Conservation (phyloP, 2,113 vertebrate species). For the Todiramphus chloris region DNA sequence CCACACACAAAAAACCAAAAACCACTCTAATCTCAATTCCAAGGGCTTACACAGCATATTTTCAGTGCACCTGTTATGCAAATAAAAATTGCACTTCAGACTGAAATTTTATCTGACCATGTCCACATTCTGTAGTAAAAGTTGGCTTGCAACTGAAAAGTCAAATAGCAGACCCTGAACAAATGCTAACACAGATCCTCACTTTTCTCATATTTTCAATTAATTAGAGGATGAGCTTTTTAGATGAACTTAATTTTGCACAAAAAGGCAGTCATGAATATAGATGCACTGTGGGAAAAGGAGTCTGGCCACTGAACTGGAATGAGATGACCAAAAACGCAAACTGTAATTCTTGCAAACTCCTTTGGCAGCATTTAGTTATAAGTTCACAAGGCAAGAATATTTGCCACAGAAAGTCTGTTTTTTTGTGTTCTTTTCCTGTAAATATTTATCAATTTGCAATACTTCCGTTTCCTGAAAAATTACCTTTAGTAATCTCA, state of each 20-base stretch:
- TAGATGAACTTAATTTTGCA: neutral
- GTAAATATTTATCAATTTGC: neutral
- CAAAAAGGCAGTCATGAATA: neutral
- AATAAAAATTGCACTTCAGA: neutral
- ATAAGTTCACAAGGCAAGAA: neutral
- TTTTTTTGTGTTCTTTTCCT: neutral
- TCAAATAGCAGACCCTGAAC: neutral
- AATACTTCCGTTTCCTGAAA: neutral
- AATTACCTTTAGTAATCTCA: neutral
- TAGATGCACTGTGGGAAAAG: neutral
- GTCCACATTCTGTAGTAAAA: neutral
- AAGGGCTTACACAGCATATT: neutral
- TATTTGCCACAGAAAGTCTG: neutral
- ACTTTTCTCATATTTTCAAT: neutral
- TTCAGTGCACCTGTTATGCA: neutral
- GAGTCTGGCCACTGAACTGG: neutral
- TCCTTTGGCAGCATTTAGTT: neutral
- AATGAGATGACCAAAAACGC: slow-evolving; percentile 12
- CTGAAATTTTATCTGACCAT: slow-evolving; percentile 21
- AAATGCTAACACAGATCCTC: neutral
- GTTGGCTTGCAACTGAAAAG: neutral
- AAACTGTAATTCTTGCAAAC: neutral
- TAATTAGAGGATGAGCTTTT: neutral
- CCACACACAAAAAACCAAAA: neutral
- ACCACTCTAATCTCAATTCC: neutral